Base-by-base conservation (phyloP, 2,113 vertebrate genomes). In the Polypterus senegalus region DNA sequence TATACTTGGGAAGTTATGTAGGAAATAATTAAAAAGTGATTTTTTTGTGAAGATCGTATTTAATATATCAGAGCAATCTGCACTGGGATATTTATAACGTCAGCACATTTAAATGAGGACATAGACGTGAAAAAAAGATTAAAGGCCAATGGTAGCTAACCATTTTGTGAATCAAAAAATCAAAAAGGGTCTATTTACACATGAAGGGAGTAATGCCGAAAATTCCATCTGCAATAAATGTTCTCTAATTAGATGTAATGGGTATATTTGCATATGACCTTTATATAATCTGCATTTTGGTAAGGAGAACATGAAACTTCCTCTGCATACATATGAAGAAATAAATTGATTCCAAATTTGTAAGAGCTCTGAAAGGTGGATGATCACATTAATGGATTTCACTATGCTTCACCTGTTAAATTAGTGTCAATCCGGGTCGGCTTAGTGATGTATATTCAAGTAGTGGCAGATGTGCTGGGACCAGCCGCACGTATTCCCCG, bases 181-280 rank as follows among this genome's bases (percentile, higher is more conserved):
- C 3, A 52, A 57, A 57, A 61, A 47, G 61, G n/a, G 46, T 47
- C 60, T 62, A 63, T 70, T 70, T 69, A 46, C 59, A 68, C 58
- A 62, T 58, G 58, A 70, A 63, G 61, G 47, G 62, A 48, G 45
- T 43, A 44, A n/a, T 27, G 27, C 65, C 60, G 58, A 49, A 52
- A 52, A 48, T 64, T 64, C 68, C 49, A 63, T 67, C 58, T 47
- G 6, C 58, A 57, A 64, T 64, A 63, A 74, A 77, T 59, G 66
- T 63, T 60, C 62, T n/a, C 66, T 67, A 71, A 66, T 67, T 46
- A 72, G 63, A 68, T 73, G 61, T 64, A 66, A 66, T 67, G 11
- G 56, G 47, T 61, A 47, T 3, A 79, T 75, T 79, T 78, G 72
- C 71, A 77, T 73, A 60, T 67, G 74, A 74, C 74, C 79, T 83